Conservation (phyloP, 2,113 vertebrate genomes). For the Corynorhinus townsendii region DNA sequence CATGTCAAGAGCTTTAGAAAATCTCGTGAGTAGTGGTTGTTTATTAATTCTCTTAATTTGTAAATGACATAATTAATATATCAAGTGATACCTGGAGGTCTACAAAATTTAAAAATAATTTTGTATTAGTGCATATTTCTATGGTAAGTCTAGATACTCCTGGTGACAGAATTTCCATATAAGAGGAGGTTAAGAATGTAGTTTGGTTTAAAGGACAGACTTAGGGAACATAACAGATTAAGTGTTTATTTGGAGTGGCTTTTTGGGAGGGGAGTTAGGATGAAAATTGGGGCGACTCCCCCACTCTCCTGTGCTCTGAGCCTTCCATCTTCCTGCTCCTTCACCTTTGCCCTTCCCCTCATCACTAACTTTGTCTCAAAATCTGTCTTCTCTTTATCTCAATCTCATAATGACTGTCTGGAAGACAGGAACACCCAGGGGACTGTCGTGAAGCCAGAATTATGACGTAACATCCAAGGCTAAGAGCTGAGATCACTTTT, state of each 20-base stretch:
- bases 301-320: background rate
- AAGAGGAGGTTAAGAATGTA: background rate
- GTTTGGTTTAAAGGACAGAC: background rate
- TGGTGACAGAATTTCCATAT: background rate
- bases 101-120: constrained; percentile 38
- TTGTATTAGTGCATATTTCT: background rate
- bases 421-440: background rate
- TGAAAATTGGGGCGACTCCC: background rate
- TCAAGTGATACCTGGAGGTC: constrained; percentile 40
- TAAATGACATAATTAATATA: constrained; percentile 60
- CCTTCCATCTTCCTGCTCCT: background rate
- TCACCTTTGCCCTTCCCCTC: background rate
- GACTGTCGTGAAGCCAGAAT: background rate
- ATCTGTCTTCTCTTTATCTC: background rate
- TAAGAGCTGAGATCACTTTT: constrained; percentile 5
- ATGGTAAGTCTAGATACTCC: background rate
- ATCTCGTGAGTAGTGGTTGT: constrained; percentile 33
- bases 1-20: constrained; percentile 30
- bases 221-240: background rate
- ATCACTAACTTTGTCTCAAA: background rate
- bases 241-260: background rate
- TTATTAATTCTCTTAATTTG: constrained; percentile 63
- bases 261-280: background rate
- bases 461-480: background rate
- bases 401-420: background rate